Conservation (phyloP, 2,113 vertebrate species). For the Gymnarchus niloticus region DNA sequence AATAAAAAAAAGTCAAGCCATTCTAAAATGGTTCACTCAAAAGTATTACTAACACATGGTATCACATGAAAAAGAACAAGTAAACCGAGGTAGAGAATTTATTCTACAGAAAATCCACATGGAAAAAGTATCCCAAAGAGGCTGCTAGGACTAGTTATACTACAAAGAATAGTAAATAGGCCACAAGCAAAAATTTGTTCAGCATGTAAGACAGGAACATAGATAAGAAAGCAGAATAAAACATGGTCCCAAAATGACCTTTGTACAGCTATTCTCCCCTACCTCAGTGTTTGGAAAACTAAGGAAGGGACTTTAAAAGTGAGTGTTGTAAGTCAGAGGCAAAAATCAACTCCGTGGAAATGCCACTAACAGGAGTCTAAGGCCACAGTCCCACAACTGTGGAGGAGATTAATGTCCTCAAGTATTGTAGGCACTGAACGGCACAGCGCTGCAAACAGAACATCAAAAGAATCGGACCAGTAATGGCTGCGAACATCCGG, state of each 20-base stretch:
- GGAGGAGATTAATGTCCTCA: neutral
- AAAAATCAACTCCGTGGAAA: neutral
- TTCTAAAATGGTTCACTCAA: neutral
- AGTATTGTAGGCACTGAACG: neutral
- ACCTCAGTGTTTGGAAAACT: neutral
- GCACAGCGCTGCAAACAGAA: neutral
- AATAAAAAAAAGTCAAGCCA: neutral
- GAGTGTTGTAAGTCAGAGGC: neutral
- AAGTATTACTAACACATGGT: neutral
- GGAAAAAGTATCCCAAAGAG: neutral
- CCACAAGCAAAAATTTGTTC: neutral
- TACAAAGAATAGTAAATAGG: neutral
- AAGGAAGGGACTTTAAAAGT: neutral
- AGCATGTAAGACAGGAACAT: neutral
- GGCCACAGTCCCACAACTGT: neutral
- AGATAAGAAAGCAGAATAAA: neutral
- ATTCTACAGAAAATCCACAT: neutral
- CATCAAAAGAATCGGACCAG: neutral
- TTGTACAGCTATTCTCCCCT: neutral
- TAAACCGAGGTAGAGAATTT: neutral
- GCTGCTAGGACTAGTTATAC: neutral
- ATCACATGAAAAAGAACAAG: neutral
- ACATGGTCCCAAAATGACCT: neutral
- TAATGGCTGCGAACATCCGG: too few species aligned
- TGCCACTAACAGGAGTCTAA: neutral